Conservation (phyloP, 2,113 vertebrate species). For the Cinclus mexicanus region DNA sequence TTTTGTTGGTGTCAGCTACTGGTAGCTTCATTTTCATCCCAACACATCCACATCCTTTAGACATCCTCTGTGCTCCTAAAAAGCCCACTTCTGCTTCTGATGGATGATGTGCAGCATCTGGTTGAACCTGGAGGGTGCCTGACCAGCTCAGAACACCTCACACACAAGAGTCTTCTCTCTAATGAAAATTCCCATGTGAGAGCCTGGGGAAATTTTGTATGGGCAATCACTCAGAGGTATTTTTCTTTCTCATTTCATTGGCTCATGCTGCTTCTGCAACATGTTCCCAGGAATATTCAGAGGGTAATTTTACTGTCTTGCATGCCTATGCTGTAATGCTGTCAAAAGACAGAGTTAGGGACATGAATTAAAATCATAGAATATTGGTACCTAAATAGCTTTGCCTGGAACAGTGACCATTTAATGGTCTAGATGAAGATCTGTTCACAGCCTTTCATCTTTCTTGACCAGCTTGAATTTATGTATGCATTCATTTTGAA, state of each 20-base stretch:
- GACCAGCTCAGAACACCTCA: background rate
- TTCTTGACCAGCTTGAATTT: background rate
- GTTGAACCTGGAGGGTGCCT: background rate
- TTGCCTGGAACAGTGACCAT: background rate
- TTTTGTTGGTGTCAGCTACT: background rate
- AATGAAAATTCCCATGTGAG: rapidly evolving
- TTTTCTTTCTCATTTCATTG: background rate
- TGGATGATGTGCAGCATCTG: background rate
- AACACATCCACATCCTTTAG: background rate
- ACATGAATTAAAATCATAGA: background rate
- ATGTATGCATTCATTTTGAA: background rate
- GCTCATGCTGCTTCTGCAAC: background rate
- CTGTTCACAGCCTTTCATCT: background rate
- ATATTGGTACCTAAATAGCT: background rate
- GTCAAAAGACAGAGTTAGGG: background rate
- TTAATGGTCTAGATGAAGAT: background rate
- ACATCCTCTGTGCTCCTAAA: background rate
- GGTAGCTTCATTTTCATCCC: background rate
- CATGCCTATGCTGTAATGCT: background rate
- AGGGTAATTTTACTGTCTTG: background rate
- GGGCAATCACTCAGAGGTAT: background rate
- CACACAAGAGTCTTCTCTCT: background rate
- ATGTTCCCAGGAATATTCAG: background rate
- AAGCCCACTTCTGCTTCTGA: background rate
- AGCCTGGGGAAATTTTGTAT: background rate